Conservation (phyloP, 2,888 invertebrate genomes). For the Drosophila nigritarsus region DNA sequence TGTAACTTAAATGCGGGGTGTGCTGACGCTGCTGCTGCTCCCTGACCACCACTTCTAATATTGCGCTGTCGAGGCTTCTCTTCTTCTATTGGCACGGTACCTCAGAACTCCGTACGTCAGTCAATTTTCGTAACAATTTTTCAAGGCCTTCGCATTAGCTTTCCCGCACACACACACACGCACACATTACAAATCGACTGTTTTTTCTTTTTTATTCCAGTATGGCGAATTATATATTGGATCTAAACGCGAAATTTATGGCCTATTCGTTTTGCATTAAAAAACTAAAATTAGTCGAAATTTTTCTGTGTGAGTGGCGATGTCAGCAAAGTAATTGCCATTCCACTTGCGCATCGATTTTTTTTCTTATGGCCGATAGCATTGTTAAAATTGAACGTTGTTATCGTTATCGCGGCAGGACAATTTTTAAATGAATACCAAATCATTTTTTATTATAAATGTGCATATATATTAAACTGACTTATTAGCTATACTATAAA, state of each 20-base stretch:
- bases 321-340: constrained; percentile 56
- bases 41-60: constrained; percentile 69
- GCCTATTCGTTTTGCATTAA: constrained; percentile 62
- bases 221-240: constrained; percentile 34
- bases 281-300: constrained; percentile 62
- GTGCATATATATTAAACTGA: constrained; percentile 12
- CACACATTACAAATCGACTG: constrained; percentile 38
- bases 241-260: constrained; percentile 57
- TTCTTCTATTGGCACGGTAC: constrained; percentile 52
- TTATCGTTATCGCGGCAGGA: constrained; percentile 41
- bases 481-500: constrained; percentile 15
- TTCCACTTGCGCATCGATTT: constrained; percentile 27
- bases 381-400: not conserved
- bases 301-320: constrained; percentile 58
- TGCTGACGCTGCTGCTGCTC: constrained; percentile 41
- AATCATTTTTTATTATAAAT: constrained; percentile 7
- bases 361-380: constrained; percentile 30
- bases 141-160: constrained; percentile 47
- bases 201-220: constrained; percentile 10
- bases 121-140: constrained; percentile 69
- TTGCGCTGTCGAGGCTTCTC: constrained; percentile 74
- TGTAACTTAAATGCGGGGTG: constrained; percentile 57
- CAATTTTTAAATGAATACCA: constrained; percentile 18
- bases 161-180: constrained; percentile 37
- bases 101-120: constrained; percentile 60